A percentile compares a stretch with the other conserved stretches of the same genome.
phyloP scores from a whole-genome alignment of 2,113 vertebrate genomes.

The Rhinoderma darwinii region DNA sequence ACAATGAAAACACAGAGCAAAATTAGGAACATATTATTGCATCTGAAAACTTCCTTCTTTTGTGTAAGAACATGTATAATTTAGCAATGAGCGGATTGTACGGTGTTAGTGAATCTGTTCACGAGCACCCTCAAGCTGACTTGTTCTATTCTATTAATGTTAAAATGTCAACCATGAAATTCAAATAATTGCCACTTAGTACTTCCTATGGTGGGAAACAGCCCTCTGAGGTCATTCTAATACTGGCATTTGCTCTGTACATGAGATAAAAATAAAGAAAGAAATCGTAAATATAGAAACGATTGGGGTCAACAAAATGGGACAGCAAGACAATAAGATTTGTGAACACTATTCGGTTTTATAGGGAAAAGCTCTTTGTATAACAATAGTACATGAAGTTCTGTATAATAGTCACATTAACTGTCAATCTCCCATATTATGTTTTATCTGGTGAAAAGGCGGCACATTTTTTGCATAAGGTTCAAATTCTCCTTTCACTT shows the following conservation, averaged over 20 bases:
- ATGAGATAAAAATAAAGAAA: background rate
- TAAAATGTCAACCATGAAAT: slow-evolving; percentile 59
- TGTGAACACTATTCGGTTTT: background rate
- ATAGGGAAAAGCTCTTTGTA: background rate
- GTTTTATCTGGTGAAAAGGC: slow-evolving; percentile 4
- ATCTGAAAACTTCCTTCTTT: slow-evolving; percentile 21
- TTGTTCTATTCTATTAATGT: slow-evolving; percentile 53
- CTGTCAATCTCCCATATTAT: background rate
- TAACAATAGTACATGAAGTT: background rate
- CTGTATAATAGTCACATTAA: background rate
- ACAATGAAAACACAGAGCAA: background rate
- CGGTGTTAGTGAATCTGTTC: slow-evolving; percentile 35
- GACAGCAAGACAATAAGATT: background rate
- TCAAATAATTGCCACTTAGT: slow-evolving; percentile 51
- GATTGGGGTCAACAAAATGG: slow-evolving; percentile 5
- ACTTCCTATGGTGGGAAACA: slow-evolving; percentile 19
- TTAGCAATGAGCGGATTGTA: slow-evolving; percentile 20
- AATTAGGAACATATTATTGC: slow-evolving; percentile 17
- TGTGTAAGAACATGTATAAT: slow-evolving; percentile 32
- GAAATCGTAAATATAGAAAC: background rate
- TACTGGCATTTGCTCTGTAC: slow-evolving; percentile 23
- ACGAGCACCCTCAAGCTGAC: slow-evolving; percentile 43
- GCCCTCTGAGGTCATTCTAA: slow-evolving; percentile 37
- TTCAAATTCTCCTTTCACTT: no score
- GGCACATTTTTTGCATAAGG: no score